phyloP scores from a whole-genome alignment of 2,888 invertebrate species.

The Bimastos eiseni region DNA sequence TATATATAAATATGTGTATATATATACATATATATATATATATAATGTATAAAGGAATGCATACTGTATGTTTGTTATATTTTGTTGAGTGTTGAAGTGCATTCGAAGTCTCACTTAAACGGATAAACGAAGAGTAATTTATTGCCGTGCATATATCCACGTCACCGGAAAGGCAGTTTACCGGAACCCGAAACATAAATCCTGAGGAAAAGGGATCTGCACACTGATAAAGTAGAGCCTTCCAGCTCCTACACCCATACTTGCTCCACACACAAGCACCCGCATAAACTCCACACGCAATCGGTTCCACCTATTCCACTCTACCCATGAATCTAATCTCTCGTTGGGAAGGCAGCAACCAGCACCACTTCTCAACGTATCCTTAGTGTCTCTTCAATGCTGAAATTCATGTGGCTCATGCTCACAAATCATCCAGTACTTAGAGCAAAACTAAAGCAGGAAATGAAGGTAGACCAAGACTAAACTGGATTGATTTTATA shows the following conservation, averaged over 20 bases:
- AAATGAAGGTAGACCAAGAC: not conserved
- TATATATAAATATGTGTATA: too few relatives aligned
- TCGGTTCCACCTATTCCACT: not conserved
- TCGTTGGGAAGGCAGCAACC: not conserved
- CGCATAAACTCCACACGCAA: not conserved
- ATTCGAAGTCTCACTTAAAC: not conserved
- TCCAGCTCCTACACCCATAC: not conserved
- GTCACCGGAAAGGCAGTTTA: not conserved
- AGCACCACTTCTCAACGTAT: not conserved
- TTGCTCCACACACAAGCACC: not conserved
- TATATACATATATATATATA: not conserved
- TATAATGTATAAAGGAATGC: not conserved
- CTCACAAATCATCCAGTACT: not conserved
- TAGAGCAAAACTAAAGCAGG: not conserved
- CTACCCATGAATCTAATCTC: not conserved
- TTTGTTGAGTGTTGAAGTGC: not conserved
- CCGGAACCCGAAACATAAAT: not conserved
- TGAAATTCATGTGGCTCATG: not conserved
- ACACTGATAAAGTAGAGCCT: not conserved
- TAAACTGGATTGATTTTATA: too few relatives aligned
- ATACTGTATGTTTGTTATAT: not conserved
- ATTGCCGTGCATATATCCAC: not conserved
- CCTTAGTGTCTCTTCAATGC: not conserved
- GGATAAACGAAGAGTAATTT: not conserved
- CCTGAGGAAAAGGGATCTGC: not conserved